A percentile compares a stretch with the other conserved stretches of the same genome.
Evolutionary conservation across 2,113 vertebrate species (phyloP).

Genomic region (Monopterus albus): DNA sequence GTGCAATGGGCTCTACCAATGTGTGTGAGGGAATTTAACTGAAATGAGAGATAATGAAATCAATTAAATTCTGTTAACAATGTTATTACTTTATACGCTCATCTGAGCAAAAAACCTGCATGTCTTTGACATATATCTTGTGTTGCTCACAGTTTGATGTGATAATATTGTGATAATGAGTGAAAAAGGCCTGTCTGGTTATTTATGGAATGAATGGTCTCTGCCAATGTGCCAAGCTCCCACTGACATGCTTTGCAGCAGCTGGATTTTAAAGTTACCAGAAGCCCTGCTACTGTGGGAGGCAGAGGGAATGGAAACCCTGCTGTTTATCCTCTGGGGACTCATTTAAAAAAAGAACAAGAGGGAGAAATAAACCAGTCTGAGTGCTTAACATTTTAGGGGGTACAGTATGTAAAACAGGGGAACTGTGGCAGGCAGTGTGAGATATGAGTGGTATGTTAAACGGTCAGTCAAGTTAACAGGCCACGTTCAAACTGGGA

Average conservation of each 20-base stretch:
- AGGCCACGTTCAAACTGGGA: too few species aligned
- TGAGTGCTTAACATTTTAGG: constrained; percentile 5
- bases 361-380: constrained; percentile 8
- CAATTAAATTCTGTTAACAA: too few species aligned
- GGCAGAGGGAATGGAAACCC: constrained; percentile 9
- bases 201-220: neutral
- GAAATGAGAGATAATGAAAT: too few species aligned
- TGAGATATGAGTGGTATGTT: constrained; percentile 2
- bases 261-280: constrained; percentile 23
- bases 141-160: neutral
- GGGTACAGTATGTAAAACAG: neutral
- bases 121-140: neutral
- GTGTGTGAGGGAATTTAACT: constrained; percentile 12
- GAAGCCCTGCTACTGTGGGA: constrained; percentile 25
- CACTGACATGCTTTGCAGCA: neutral
- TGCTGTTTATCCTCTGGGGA: constrained; percentile 15
- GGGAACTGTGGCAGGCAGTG: neutral
- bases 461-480: constrained; percentile 6
- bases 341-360: constrained; percentile 11
- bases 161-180: neutral
- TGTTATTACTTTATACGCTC: neutral
- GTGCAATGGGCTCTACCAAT: constrained; percentile 18
- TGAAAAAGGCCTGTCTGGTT: neutral
- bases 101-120: neutral
- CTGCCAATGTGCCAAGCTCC: neutral